Percentiles rank a stretch among this genome's conserved stretches.
Conservation (phyloP, 2,113 vertebrate species). For the Saguinus midas region DNA sequence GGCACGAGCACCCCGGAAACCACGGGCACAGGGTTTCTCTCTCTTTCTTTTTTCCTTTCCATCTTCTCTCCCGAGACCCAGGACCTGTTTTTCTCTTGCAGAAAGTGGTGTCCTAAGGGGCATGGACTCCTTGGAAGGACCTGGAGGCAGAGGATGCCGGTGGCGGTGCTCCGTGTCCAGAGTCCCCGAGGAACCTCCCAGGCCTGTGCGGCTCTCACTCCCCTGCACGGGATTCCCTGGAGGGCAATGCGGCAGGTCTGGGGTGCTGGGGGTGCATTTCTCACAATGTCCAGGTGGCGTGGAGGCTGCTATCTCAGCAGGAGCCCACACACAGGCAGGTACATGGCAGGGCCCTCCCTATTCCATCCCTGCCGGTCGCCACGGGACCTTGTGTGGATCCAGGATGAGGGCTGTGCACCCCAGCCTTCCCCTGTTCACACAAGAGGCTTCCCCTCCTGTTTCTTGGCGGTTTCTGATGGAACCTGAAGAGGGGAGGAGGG, state of each 20-base stretch:
- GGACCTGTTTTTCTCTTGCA: neutral
- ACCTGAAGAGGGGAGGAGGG: neutral
- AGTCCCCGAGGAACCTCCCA: neutral
- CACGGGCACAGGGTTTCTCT: fast-evolving
- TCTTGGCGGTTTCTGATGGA: neutral
- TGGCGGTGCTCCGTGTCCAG: neutral
- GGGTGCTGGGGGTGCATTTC: neutral
- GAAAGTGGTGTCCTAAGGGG: neutral
- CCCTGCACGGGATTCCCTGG: neutral
- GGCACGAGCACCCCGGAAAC: fast-evolving
- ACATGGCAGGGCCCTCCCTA: neutral
- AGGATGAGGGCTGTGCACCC: too few species aligned
- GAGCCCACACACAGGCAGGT: neutral
- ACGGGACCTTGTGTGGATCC: neutral
- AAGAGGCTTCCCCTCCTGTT: neutral
- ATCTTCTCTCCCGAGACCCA: neutral
- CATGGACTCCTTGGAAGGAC: too few species aligned
- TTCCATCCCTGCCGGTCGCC: neutral
- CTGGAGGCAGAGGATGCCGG: neutral
- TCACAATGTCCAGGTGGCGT: neutral
- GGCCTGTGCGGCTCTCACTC: neutral
- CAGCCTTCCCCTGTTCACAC: neutral
- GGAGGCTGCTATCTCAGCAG: neutral
- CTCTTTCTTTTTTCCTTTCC: too few species aligned
- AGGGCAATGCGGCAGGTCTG: neutral